These are phyloP conservation scores for Gallinago nigripennis DNA, from an alignment of 2,797 vertebrate species.

Conservation along the genomic window DNA sequence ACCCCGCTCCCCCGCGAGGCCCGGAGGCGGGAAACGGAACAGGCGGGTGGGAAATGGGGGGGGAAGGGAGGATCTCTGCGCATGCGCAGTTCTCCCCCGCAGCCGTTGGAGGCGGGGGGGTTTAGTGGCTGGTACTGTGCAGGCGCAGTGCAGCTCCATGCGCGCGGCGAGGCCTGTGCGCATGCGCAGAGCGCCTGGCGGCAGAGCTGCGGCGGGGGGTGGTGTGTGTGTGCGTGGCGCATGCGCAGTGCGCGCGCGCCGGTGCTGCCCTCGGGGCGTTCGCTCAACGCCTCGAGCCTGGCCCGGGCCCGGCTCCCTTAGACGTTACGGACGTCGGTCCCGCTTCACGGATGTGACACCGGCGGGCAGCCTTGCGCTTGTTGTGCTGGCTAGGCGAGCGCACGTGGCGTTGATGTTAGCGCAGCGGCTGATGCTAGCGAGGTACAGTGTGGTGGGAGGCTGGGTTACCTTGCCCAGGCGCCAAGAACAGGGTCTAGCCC, in stretches of 20 bases:
- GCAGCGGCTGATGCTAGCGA: not conserved
- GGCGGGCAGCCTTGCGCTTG: too few relatives aligned
- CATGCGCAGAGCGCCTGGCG: not conserved
- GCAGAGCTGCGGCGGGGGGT: not conserved
- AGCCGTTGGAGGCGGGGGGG: not conserved
- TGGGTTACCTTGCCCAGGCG: not conserved
- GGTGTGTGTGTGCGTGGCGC: not conserved
- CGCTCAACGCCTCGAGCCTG: too few relatives aligned
- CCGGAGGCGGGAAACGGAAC: not conserved
- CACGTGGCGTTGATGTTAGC: fast-evolving
- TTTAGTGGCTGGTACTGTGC: not conserved
- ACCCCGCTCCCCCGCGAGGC: not conserved
- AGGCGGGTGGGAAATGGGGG: not conserved
- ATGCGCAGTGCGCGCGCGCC: not conserved
- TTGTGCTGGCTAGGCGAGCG: not conserved
- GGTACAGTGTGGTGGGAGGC: not conserved
- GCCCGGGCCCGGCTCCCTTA: too few relatives aligned
- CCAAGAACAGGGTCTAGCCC: fast-evolving
- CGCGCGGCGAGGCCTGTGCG: not conserved
- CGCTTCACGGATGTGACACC: not conserved
- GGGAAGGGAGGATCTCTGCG: not conserved
- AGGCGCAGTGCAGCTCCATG: not conserved
- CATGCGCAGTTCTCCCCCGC: not conserved
- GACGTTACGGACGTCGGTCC: not conserved
- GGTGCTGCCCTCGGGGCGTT: too few relatives aligned